Base-by-base conservation (phyloP, 2,797 vertebrate genomes). In the Pyrocephalus nanus region DNA sequence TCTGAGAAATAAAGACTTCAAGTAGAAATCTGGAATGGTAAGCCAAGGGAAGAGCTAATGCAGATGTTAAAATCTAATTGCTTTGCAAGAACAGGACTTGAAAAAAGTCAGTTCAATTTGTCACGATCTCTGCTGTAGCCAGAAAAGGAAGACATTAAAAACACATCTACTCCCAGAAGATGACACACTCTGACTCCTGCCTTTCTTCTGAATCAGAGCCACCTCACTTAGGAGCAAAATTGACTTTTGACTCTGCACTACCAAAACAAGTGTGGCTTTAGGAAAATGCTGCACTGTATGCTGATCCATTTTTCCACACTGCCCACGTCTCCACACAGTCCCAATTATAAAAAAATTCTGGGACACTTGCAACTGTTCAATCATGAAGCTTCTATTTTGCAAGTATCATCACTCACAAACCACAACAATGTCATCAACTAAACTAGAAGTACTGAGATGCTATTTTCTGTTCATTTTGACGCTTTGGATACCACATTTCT, bases 1-100 rank as follows among this genome's bases (percentile, higher is more conserved):
- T 64, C 90, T 82, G 77, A 90, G 72, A 88, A 96, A 86, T 78
- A 69, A 88, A 83, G 55, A 45, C 34, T 88, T 86, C n/a, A 84
- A 90, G 67, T 47, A 70, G 66, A 69, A 94, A 86, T 84, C 61
- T 71, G 55, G 62, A 85, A 72, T 11, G 23, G 79, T 51, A 87
- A 92, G 67, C 66, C 81, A 72, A 86, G 60, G 34, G 47, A 88
- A 94, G 43, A 84, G 47, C 53, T 81, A 61, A 80, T 48, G 5
- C 61, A 86, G 82, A 81, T 93, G 80, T 81, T 88, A 73, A 80
- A 90, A 67, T 66, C 26, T 40, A 80, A 65, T 38, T 88, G 32
- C 47, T 78, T 86, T 81, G 45, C 55, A 88, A 88, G 58, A 90
- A 81, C 13, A 75, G 38, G 83, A n/a, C 47, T 53, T 74, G 32